These are phyloP conservation scores for Cheilosia impressa DNA, from an alignment of 2,888 invertebrate species.

Conservation along the genomic window DNA sequence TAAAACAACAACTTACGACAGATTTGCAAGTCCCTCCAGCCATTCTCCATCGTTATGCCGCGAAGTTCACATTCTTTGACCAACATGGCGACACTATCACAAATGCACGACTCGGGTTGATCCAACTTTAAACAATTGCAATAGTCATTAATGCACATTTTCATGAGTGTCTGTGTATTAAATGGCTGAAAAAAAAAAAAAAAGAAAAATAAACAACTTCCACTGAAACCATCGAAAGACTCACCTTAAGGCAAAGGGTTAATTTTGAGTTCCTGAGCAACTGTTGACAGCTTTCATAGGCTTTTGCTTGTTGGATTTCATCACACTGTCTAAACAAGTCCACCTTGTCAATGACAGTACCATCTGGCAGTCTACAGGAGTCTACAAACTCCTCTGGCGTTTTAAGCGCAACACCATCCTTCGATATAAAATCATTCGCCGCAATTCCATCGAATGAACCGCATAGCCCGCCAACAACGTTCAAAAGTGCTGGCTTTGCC, in stretches of 20 bases:
- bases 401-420: constrained; percentile 85
- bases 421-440: constrained; percentile 88
- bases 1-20: constrained; percentile 89
- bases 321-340: constrained; percentile 80
- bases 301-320: constrained; percentile 81
- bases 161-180: constrained; percentile 87
- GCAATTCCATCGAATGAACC: constrained; percentile 90
- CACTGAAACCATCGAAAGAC: background rate
- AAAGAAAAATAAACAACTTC: background rate
- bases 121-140: constrained; percentile 87
- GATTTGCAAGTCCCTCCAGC: constrained; percentile 91
- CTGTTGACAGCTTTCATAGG: constrained; percentile 86
- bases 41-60: constrained; percentile 86
- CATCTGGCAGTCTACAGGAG: constrained; percentile 82
- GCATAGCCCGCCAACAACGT: constrained; percentile 92
- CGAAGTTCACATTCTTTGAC: constrained; percentile 90
- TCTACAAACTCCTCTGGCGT: constrained; percentile 82
- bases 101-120: constrained; percentile 88
- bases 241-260: constrained; percentile 85
- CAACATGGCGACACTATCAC: constrained; percentile 90
- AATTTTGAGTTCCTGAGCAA: constrained; percentile 88
- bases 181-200: constrained; percentile 84
- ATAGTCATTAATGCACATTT: constrained; percentile 92
- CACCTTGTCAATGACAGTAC: constrained; percentile 78
- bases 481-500: constrained; percentile 89